Evolutionary conservation across 2,797 vertebrate genomes (phyloP), one percentile per base, ranked within the genome.

Genomic region (Calcarius lapponicus): DNA sequence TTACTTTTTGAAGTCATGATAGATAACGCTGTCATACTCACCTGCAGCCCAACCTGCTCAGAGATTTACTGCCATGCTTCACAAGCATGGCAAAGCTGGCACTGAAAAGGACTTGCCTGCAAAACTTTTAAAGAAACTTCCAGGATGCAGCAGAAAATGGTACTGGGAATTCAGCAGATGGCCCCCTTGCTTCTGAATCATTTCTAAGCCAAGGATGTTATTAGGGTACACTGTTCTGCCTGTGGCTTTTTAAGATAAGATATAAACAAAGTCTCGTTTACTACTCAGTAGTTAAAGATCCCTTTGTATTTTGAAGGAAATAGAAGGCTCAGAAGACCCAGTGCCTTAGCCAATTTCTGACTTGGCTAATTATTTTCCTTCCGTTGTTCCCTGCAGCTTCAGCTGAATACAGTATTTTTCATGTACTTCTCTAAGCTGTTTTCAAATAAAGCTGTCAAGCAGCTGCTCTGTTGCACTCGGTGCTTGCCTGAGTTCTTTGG

Each of bases 141-240:
- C 47, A 70, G 87, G 72, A 69, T 66, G 40, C 43, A 88, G 42
- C 73, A 95, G 56, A 66, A 93, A 90, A 62, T 84, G 71, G 94
- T 95, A 64, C 51, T 78, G 76, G 87, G 91, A 83, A 93, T 94
- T 96, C 96, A 96, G 96, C 95, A 96, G 95, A 96, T 97, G 95
- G 93, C 95, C 87, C 95, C 56, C 95, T 97, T 96, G 88, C 86
- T 92, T 96, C 88, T 97, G 88, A 95, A 88, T 95, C 1, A 42
- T 83, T 92, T 96, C 90, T 78, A 80, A 94, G 80, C 56, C 61
- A 80, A 84, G 36, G 80, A 78, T 82, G 73, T 73, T 96, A 66
- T 96, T 84, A 90, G 94, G 90, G 78, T 86, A 54, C 48, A 64
- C 36, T 40, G 40, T 80, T 93, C 89, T 93, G 62, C 61, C 93